Evolutionary conservation across 2,888 invertebrate genomes (phyloP), one percentile per base, ranked within the genome.

Genomic region (Odontocerum albicorne): DNA sequence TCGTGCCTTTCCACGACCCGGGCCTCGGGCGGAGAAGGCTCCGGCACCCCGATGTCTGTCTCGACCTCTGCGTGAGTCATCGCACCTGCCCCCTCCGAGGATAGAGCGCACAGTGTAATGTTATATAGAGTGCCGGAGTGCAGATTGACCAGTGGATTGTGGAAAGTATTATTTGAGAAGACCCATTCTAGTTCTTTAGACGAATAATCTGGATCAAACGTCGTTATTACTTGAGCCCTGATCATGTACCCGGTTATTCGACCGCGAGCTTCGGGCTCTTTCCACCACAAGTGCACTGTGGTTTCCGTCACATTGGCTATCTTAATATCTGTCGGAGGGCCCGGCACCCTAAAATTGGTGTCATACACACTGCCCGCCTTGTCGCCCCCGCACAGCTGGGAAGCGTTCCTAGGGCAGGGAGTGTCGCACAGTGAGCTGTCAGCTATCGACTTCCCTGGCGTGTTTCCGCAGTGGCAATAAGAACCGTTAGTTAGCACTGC

Each of bases 91-190:
- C 78, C 84, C 62, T 79, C 74, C 58, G 68, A 76, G 68, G 84
- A 86, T 17, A 79, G 73, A 1, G 91, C 89, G 19, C 78, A 76
- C 1, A 94, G 79, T 31, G 85, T 84, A 17, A 94, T 76, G 61
- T 86, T 86, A 68, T 93, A 94, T 51, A 75, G 74, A 0, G 89
- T 86, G 1, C 89, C 91, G 0, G 92, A 87, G 60, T 86, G 82
- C 2, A 94, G 69, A 65, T 82, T 83, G 12, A 81, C 73, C 12
- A 86, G 68, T 64, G 83, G 81, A 27, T 79, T 77, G 58, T 76
- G 74, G 15, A 76, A 73, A 39, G 83, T 84, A 42, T 73, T 74
- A 65, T 82, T 84, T 10, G 82, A 78, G 20, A 84, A 81, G 58
- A 75, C 74, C 79, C 83, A 86, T 55, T 80, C 80, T 40, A 80